phyloP scores from a whole-genome alignment of 2,888 invertebrate genomes.

The Empis stercorea region DNA sequence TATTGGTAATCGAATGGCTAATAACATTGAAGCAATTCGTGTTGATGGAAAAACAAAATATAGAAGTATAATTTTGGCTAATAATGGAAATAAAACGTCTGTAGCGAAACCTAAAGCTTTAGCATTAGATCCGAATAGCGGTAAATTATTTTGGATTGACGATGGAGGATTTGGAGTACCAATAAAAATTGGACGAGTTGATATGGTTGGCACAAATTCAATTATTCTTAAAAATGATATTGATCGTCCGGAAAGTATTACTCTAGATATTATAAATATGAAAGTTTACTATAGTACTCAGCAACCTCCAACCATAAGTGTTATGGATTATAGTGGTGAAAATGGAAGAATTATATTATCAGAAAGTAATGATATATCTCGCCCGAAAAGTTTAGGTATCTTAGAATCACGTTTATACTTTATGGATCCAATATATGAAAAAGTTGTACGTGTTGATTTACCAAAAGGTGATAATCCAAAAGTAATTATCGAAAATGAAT shows the following conservation, averaged over 20 bases:
- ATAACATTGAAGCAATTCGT: constrained; percentile 80
- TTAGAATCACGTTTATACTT: constrained; percentile 73
- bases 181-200: constrained; percentile 76
- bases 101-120: constrained; percentile 80
- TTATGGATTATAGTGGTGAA: constrained; percentile 60
- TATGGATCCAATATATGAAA: constrained; percentile 79
- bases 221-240: constrained; percentile 56
- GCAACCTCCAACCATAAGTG: constrained; percentile 55
- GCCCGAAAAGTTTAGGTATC: constrained; percentile 70
- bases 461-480: constrained; percentile 67
- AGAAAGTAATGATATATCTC: constrained; percentile 55
- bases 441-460: constrained; percentile 71
- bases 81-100: constrained; percentile 73
- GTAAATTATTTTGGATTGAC: constrained; percentile 93
- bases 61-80: constrained; percentile 73
- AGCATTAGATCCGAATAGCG: constrained; percentile 84
- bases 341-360: constrained; percentile 54
- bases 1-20: constrained; percentile 78
- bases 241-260: constrained; percentile 68
- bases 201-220: constrained; percentile 84
- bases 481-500: constrained; percentile 68
- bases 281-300: constrained; percentile 80
- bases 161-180: constrained; percentile 84
- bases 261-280: constrained; percentile 70
- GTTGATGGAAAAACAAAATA: constrained; percentile 75